Evolutionary conservation across 2,888 invertebrate species (phyloP).

Genomic region (Amphiduros pacificus): DNA sequence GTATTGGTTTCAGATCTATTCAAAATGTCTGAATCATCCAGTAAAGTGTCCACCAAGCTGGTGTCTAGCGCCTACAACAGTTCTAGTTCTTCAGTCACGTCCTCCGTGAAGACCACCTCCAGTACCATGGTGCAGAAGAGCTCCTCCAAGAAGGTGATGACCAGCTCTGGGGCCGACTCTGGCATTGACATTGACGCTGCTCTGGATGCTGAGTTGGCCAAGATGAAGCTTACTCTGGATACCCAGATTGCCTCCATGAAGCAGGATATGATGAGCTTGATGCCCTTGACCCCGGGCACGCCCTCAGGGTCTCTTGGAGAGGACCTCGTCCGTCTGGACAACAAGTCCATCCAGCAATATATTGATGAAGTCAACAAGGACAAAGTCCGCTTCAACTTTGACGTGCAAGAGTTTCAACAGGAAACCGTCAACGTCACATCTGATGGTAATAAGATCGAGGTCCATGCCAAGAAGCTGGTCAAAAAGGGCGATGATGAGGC

Average conservation of each 20-base stretch:
- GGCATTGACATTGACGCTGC: slow-evolving; percentile 22
- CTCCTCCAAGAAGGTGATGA: neutral
- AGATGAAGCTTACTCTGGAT: slow-evolving; percentile 1
- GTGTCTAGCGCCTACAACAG: no score
- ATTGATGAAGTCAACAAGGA: slow-evolving; percentile 16
- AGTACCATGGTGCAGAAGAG: neutral
- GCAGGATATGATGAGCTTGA: slow-evolving; percentile 5
- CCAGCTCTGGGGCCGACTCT: neutral
- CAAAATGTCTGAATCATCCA: no score
- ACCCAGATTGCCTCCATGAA: slow-evolving; percentile 8
- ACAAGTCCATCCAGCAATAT: slow-evolving; percentile 13
- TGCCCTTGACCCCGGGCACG: slow-evolving; percentile 6
- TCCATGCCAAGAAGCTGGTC: slow-evolving; percentile 25
- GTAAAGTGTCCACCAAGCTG: no score
- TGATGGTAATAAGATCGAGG: slow-evolving; percentile 31
- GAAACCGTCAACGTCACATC: slow-evolving; percentile 27
- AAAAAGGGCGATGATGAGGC: slow-evolving; percentile 24
- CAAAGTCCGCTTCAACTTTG: slow-evolving; percentile 26
- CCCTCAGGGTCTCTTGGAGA: slow-evolving; percentile 4
- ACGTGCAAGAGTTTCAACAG: slow-evolving; percentile 26
- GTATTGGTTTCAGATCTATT: no score
- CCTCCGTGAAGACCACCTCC: neutral
- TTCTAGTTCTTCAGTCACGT: neutral
- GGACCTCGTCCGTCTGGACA: slow-evolving; percentile 18
- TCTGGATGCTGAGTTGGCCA: slow-evolving; percentile 9